Evolutionary conservation across 2,888 invertebrate species (phyloP), one percentile per base, ranked within the genome.

Genomic region (Theretra japonica): DNA sequence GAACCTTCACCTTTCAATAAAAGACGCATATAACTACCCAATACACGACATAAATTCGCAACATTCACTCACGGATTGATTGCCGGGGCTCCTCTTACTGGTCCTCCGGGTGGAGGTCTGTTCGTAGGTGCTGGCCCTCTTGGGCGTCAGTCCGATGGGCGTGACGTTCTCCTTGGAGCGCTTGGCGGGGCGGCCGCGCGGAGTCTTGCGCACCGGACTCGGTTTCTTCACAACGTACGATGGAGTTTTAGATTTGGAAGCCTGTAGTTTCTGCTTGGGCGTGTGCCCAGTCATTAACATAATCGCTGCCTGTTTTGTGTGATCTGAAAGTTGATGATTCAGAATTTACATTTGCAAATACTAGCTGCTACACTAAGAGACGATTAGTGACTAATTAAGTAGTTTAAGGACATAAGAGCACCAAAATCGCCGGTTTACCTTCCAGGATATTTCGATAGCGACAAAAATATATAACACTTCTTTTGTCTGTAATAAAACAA

Each of bases 301-400:
- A 53, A 95, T 83, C 1, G 94, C 95, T 1, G 92, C 94, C 77
- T 89, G 93, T 75, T 95, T 95, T 5, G 93, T 93, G 78, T 90
- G 89, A 78, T 95, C 95, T 95, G 79, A 0, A 68, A 65, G n/a
- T 56, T 76, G 73, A 65, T 73, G 6, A n/a, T n/a, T 19, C n/a
- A 21, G 3, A 56, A 6, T 19, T 15, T 2, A 8, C 8, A 15
- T 4, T 15, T 56, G 1, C 8, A 57, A 69, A 56, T 8, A 56
- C 41, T 15, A 41, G 41, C 33, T 33, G 33, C 41, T 15, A 41
- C 41, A 41, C 41, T 41, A 41, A 41, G 11, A 41, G 15, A 11
- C 41, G 41, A 41, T 41, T 41, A 41, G 15, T 41, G 11, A 41
- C 41, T 41, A 41, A 41, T 41, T 41, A 41, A 41, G 15, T 41